Evolutionary conservation across 23 tunicate species (phyloP), one percentile per base, ranked within the genome.

Genomic region (Corella eumyota): DNA sequence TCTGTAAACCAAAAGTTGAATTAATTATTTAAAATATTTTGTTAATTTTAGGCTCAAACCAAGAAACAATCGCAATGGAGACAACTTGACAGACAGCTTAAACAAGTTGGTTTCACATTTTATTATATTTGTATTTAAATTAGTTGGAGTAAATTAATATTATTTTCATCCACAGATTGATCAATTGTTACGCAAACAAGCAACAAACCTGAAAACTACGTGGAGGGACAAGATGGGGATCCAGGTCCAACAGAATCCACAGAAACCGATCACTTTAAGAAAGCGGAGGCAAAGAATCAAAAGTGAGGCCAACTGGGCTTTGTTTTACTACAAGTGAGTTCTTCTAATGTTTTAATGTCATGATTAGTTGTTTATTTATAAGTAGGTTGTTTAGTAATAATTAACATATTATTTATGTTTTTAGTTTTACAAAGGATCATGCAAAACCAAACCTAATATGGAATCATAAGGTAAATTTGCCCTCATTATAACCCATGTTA

Each of bases 151-250:
- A n/a, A n/a, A 11, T 9, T 15, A 40, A 11, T 9, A 9, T 40
- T 40, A 9, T 40, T n/a, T n/a, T n/a, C n/a, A n/a, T n/a, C n/a
- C n/a, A n/a, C n/a, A 92, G 98, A 61, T 92, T 45, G 98, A 92
- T 50, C 61, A 82, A 55, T 34, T 77, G 23, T 86, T 92, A 30
- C 36, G 36, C 28, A 92, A 92, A 69, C 75, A 83, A 54, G 80
- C 98, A 2, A 77, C 72, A 17, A 54, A 50, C 29, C 58, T 92
- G 3, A 48, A 83, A 36, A 56, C 73, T 13, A 93, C 83, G 60
- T 92, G 98, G 98, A 71, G 93, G 54, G 96, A 88, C 63, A 60
- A 50, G 32, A 88, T 88, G 77, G 98, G 98, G 9, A 72, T 92
- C 13, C 58, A 77, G 66, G 58, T 47, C 36, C 79, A 92, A 28